These are phyloP conservation scores for Mesoclemmys tuberculata DNA, from an alignment of 2,113 vertebrate species.

Conservation along the genomic window DNA sequence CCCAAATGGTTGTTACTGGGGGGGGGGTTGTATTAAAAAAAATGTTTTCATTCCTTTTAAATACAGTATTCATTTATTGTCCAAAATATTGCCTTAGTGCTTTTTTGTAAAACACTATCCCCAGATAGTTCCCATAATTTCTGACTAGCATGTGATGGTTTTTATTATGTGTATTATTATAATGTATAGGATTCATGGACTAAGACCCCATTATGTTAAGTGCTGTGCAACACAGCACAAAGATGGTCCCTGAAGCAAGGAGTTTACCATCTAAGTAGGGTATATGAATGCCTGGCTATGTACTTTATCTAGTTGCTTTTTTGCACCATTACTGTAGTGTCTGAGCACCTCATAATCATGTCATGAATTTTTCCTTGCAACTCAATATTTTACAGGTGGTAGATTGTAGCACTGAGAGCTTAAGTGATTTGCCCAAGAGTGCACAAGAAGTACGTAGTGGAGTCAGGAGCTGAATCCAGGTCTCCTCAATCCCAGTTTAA, in stretches of 20 bases:
- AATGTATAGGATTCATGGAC: neutral
- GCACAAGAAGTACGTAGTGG: neutral
- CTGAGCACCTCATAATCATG: neutral
- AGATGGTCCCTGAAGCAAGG: neutral
- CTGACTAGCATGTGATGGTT: neutral
- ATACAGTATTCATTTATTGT: neutral
- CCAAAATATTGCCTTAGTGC: neutral
- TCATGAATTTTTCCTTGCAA: neutral
- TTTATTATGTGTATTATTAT: neutral
- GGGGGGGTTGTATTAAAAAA: neutral
- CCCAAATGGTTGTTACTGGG: neutral
- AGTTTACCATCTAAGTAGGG: neutral
- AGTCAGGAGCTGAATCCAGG: neutral
- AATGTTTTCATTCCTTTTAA: neutral
- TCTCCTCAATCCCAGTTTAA: neutral
- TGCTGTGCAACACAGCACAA: neutral
- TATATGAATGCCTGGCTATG: neutral
- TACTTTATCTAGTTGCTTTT: neutral
- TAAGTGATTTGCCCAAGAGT: neutral
- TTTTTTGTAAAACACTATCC: neutral
- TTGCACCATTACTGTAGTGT: neutral
- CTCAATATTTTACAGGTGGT: neutral
- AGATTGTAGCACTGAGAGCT: neutral
- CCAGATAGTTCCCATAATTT: neutral
- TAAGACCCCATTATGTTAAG: neutral